Base-by-base conservation (phyloP, 2,888 invertebrate genomes). In the Drosophila infuscata region DNA sequence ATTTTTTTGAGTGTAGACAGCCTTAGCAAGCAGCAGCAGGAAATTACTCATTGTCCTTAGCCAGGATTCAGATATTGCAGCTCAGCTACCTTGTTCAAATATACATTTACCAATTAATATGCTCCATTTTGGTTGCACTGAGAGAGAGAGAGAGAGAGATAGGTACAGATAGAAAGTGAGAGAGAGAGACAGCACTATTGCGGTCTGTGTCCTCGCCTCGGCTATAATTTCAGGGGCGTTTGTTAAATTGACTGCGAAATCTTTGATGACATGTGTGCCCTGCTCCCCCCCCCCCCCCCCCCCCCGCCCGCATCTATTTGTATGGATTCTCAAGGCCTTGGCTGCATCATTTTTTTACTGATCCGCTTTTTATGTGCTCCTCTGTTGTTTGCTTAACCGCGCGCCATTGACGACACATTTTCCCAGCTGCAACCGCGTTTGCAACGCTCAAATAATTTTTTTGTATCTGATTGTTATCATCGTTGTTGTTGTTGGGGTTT, bases 11-110 rank as follows among this genome's bases (percentile, higher is more conserved):
- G 56, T 83, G 81, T 76, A 74, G 75, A 67, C 79, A 80, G 49
- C 17, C 30, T n/a, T 35, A 52, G 56, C 69, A 48, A 52, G 46
- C 12, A 48, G 49, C 74, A 68, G 85, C 91, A 92, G 92, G 91
- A 92, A 91, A 92, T 92, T 91, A 86, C 88, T 87, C 90, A 85
- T 83, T 83, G 89, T 82, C 41, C 67, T 68, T 56, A 71, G 76
- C 66, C 70, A 68, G 60, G 80, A 76, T 72, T 70, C 74, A 78
- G 72, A 58, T 73, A 46, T 63, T 58, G 58, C 61, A 32, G 64
- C 61, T 69, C 69, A 70, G 38, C 64, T 76, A 80, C 66, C 79
- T 85, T 83, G 76, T 79, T 79, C 76, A 77, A 52, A 61, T 67
- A 59, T 59, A 67, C 63, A 62, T 67, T 75, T 70, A 82, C 54